Evolutionary conservation across 2,113 vertebrate genomes (phyloP), one percentile per base, ranked within the genome.

Genomic region (Coptodon rendalli): DNA sequence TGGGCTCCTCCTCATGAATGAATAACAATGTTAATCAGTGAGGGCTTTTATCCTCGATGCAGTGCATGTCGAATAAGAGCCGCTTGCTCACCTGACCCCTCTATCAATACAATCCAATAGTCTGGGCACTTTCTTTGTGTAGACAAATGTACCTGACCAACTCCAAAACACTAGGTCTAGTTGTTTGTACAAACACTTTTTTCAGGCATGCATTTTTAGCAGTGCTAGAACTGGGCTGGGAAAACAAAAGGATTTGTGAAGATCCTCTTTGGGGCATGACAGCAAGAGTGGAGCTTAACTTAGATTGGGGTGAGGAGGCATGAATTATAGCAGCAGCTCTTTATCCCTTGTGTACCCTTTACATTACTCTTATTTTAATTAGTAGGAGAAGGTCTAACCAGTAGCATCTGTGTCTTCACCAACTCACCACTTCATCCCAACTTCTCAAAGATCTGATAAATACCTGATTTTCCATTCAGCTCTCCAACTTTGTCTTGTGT

Each of bases 11-110:
- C 91, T 90, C 89, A 88, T 92, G 93, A 94, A 93, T 92, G 92
- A 91, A 93, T 91, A 94, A 95, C 91, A 92, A 86, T 87, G 86
- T 90, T 92, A 94, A 95, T 93, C 89, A 92, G 88, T 31, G 1
- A 36, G 78, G 53, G 48, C 83, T 91, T 92, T 93, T 81, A 88
- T 81, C 34, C 36, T 43, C 22, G 3, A 38, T 54, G 61, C 53
- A 81, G 79, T 73, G 80, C 81, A 86, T 36, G 66, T 83, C 66
- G 53, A 94, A 85, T 86, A 86, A 87, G 63, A 73, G 80, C 78
- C 17, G 61, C 61, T 4, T 27, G 82, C 87, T 92, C 91, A 92
- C 91, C 89, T 92, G 92, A 93, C 85, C 90, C 85, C 82, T 86
- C 52, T 43, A 85, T 94, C 87, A 81, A 80, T 34, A 57, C 52